Evolutionary conservation across 92 coral and sea anemone genomes (phyloP).

Genomic region (Pocillopora meandrina): DNA sequence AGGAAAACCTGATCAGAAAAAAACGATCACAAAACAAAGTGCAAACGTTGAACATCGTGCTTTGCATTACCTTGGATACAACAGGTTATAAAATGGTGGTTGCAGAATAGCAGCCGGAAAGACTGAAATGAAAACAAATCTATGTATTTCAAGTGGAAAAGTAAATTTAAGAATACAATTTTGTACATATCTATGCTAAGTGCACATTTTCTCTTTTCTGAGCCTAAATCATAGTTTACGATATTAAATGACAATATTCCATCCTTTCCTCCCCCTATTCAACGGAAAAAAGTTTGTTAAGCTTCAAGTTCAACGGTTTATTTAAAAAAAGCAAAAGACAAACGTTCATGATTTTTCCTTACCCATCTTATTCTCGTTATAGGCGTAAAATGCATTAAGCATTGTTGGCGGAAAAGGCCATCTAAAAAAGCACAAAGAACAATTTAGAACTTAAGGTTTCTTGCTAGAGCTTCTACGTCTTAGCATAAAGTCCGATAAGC

Average conservation of each 20-base stretch:
- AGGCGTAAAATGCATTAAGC: conserved; percentile 73
- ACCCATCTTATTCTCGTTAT: conserved; percentile 80
- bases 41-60: not conserved
- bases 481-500: too few species aligned
- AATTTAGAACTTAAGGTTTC: not conserved
- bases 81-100: conserved; percentile 75
- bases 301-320: not conserved
- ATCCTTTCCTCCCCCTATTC: too few species aligned
- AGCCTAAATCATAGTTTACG: too few species aligned
- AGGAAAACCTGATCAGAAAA: too few species aligned
- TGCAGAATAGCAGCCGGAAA: conserved; percentile 92
- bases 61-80: conserved; percentile 70
- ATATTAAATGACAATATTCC: too few species aligned
- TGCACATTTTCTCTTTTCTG: too few species aligned
- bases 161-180: too few species aligned
- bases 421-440: conserved; percentile 39
- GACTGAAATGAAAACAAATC: conserved; percentile 44
- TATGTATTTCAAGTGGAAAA: not conserved
- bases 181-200: too few species aligned
- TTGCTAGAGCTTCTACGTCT: too few species aligned
- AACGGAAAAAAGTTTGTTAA: too few species aligned
- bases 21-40: not conserved
- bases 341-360: conserved; percentile 6
- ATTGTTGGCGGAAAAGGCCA: conserved; percentile 79
- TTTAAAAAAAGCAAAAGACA: not conserved